Evolutionary conservation across 2,888 invertebrate species (phyloP).

Genomic region (Melinopterus prodromus): DNA sequence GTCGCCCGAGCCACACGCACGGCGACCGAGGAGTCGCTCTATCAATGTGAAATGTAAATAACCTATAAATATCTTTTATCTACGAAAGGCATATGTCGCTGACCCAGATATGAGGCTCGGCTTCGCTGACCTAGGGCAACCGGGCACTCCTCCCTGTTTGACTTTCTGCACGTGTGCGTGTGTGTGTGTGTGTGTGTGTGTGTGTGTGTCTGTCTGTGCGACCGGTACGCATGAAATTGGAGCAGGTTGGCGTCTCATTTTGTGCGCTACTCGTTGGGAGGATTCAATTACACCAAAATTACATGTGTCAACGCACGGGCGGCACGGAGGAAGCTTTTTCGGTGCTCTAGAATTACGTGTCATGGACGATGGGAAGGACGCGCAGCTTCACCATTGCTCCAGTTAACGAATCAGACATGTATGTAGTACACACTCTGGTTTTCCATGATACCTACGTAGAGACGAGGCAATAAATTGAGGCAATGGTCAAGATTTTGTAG

Average conservation of each 20-base stretch:
- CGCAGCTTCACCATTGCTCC: neutral
- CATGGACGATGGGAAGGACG: too few species aligned
- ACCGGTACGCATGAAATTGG: constrained; percentile 5
- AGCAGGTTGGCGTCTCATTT: neutral
- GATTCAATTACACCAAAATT: neutral
- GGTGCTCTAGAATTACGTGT: neutral
- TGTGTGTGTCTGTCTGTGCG: constrained; percentile 14
- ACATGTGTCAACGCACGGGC: neutral
- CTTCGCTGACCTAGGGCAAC: constrained; percentile 29
- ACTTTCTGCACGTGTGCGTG: constrained; percentile 12
- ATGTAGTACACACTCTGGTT: too few species aligned
- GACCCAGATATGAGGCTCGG: constrained; percentile 30
- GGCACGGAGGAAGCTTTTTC: neutral
- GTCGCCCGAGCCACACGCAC: neutral
- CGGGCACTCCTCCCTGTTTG: constrained; percentile 11
- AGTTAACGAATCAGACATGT: neutral
- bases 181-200: constrained; percentile 6
- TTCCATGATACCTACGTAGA: too few species aligned
- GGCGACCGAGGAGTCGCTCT: neutral
- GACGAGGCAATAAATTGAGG: too few species aligned
- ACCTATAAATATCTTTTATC: constrained; percentile 36
- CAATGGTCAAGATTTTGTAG: too few species aligned
- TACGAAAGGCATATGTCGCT: constrained; percentile 32
- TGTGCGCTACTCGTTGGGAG: neutral
- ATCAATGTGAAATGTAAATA: constrained; percentile 27